Base-by-base conservation (phyloP, 2,113 vertebrate genomes). In the Psilopogon haemacephalus region DNA sequence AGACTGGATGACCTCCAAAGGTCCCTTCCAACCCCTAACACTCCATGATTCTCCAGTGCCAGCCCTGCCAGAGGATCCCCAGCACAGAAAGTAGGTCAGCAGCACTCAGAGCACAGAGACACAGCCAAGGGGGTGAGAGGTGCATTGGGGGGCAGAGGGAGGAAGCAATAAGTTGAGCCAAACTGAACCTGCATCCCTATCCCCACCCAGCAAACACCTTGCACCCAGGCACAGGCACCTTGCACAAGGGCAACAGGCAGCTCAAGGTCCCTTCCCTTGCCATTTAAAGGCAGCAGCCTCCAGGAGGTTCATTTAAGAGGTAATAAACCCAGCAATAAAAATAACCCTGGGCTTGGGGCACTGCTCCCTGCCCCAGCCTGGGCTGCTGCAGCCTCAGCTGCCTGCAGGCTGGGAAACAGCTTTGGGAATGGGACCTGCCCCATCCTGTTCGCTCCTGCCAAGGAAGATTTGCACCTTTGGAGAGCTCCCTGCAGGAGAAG, bases 291-390 rank as follows among this genome's bases (percentile, higher is more conserved):
- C 72, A 76, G 35, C 84, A 89, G 78, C 84, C 91, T 80, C 40
- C 6, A 30, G 90, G 77, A 90, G 84, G 87, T 87, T 95, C 33
- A 91, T 92, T 92, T 74, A 56, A 64, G 93, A 89, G 75, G 87
- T 38, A 94, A 95, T 96, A 95, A 96, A 95, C 68, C 63, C 87
- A 13, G 91, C 87, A 94, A 94, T 96, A 96, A 96, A 95, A 96
- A 89, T 63, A 95, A 94, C 89, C 33, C 3, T 59, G 10, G 76
- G 74, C 91, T 72, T 9, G 17, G 17, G 77, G 86, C 64, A 69
- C 23, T 11, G 2, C 48, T 28, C 67, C 27, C 37, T 40, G 92
- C 76, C 84, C 86, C 59, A 0, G 83, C n/a, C 5, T 77, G 85
- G 85, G 95, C 80, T 74, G 76, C 80, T 2, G 77, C 54, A 94